A percentile compares a stretch with the other conserved stretches of the same genome.
Evolutionary conservation across 2,888 invertebrate species (phyloP).

Genomic region (Orchesella flavescens): DNA sequence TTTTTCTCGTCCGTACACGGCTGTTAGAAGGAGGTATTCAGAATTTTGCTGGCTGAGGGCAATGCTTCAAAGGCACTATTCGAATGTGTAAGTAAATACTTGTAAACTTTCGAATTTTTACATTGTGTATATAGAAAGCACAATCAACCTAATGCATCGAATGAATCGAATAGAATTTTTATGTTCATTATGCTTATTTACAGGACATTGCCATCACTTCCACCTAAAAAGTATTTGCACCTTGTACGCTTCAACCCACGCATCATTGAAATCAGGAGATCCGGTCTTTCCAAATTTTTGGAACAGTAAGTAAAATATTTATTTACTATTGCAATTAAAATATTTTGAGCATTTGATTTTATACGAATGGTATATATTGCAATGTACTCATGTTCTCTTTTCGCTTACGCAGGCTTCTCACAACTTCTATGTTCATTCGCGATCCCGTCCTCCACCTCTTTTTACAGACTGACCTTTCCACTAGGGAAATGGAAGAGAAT

Average conservation of each 20-base stretch:
- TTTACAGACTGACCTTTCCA: constrained; percentile 66
- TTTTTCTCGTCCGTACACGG: constrained; percentile 61
- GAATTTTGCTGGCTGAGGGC: constrained; percentile 70
- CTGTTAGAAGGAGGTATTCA: constrained; percentile 69
- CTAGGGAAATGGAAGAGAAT: constrained; percentile 67
- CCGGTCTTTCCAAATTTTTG: constrained; percentile 66
- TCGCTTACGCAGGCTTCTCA: constrained; percentile 57
- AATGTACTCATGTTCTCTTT: neutral
- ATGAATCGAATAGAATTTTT: neutral
- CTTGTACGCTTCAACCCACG: constrained; percentile 66
- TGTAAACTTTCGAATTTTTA: too few species aligned
- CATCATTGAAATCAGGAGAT: constrained; percentile 66
- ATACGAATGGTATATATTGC: neutral
- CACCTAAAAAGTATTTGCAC: constrained; percentile 68
- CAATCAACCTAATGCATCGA: constrained; percentile 2
- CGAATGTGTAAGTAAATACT: constrained; percentile 66
- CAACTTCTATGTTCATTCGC: constrained; percentile 64
- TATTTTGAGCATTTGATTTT: constrained; percentile 8
- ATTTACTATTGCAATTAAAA: too few species aligned
- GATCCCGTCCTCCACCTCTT: constrained; percentile 69
- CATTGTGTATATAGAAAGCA: too few species aligned
- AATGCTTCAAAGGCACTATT: constrained; percentile 64
- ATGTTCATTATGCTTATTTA: constrained; percentile 12
- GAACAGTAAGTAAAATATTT: constrained; percentile 60
- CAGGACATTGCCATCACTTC: constrained; percentile 66